Percentiles rank a stretch among this genome's conserved stretches.
Evolutionary conservation across 2,888 invertebrate species (phyloP).

Genomic region (Myathropa florea): DNA sequence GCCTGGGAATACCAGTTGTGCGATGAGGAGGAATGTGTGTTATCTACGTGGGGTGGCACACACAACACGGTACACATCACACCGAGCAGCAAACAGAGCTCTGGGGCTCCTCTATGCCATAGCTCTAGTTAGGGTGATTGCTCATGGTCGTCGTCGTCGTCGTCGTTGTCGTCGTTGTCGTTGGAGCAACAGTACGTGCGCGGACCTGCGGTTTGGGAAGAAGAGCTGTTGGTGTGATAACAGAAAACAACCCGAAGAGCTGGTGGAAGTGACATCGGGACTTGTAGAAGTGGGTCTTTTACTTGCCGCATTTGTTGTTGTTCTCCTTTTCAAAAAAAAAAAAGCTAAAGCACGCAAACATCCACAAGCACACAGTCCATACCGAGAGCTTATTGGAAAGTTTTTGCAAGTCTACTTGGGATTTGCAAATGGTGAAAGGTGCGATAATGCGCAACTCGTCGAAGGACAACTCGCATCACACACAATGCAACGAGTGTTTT

Average conservation of each 20-base stretch:
- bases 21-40: constrained; percentile 27
- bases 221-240: constrained; percentile 32
- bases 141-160: constrained; percentile 8
- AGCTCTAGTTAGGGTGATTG: not conserved
- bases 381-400: constrained; percentile 22
- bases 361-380: not conserved
- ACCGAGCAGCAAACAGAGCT: not conserved
- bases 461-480: constrained; percentile 17
- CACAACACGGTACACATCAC: not conserved
- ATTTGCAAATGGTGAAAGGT: constrained; percentile 18
- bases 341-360: constrained; percentile 20
- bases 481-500: constrained; percentile 39
- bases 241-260: constrained; percentile 17
- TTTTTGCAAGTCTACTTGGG: constrained; percentile 4
- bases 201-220: constrained; percentile 57
- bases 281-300: constrained; percentile 13
- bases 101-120: not conserved
- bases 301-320: not conserved
- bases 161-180: constrained; percentile 4
- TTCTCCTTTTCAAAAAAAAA: not conserved
- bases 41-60: constrained; percentile 27
- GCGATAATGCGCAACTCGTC: constrained; percentile 58
- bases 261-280: constrained; percentile 37
- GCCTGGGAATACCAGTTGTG: constrained; percentile 65
- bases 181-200: constrained; percentile 68